Base-by-base conservation (phyloP, 1,140 invertebrate species). In the Drosophila nigrodunni region DNA sequence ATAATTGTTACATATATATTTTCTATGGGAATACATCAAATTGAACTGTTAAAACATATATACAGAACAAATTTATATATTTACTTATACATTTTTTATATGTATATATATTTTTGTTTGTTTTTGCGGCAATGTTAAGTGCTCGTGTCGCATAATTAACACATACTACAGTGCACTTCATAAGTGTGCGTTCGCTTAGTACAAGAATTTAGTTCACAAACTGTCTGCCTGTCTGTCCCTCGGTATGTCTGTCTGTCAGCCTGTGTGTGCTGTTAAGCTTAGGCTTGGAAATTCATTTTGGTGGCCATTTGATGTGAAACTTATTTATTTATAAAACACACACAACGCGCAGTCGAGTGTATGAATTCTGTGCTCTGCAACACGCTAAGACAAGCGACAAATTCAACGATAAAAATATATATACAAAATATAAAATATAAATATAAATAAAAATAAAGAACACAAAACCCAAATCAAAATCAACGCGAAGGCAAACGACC, bases 261-360 rank as follows among this genome's bases (percentile, higher is more conserved):
- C 5, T 44, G 41, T 54, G 21, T 59, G 50, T 58, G 61, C 57
- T 76, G 47, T 71, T 87, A 50, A 74, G 81, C 77, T 80, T 83
- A 54, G 66, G 65, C 57, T 69, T 54, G 49, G 71, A 77, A 74
- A 77, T 80, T 74, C 52, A 85, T 67, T 82, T 82, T 15, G 57
- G 59, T 74, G 77, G 77, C 68, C 37, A 59, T 74, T 74, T 70
- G 50, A 74, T 60, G 72, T 74, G 66, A 67, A 89, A 88, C 69
- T 87, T 88, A 82, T 88, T 87, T 89, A 80, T 88, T 87, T 89
- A 78, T 89, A 88, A 87, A 89, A 75, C 74, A 70, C 49, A 74
- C 49, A 74, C 34, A 65, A 46, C 82, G 77, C 78, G 77, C 83
- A 88, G 77, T 83, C 85, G 70, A 88, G 80, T 83, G 83, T 82